These are phyloP conservation scores for Anguilla japonica DNA, from an alignment of 2,113 vertebrate species.

Conservation along the genomic window DNA sequence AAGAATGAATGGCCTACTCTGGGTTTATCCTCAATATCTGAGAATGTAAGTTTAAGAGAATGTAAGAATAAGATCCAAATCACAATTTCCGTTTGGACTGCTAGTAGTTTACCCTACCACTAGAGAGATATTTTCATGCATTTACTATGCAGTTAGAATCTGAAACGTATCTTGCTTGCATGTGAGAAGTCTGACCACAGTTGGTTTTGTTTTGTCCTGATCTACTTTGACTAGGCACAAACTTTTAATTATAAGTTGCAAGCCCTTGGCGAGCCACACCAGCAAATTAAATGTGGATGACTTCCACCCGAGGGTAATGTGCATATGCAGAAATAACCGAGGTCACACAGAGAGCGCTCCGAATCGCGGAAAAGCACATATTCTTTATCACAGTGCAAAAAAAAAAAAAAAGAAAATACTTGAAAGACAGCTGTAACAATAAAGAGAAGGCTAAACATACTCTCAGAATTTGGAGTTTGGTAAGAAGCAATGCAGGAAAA, in stretches of 20 bases:
- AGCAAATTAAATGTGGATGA: constrained; percentile 24
- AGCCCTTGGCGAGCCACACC: constrained; percentile 10
- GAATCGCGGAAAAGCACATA: not conserved
- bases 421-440: constrained; percentile 39
- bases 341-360: not conserved
- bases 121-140: not conserved
- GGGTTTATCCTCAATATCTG: not conserved
- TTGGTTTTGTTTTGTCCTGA: constrained; percentile 27
- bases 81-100: not conserved
- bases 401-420: constrained; percentile 23
- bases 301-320: constrained; percentile 31
- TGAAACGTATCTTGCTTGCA: not conserved
- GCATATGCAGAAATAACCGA: constrained; percentile 15
- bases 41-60: not conserved
- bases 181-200: constrained; percentile 1
- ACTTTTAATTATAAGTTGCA: constrained; percentile 42
- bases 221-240: constrained; percentile 32
- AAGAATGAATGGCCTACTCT: not conserved
- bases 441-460: constrained; percentile 38
- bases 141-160: not conserved
- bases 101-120: constrained; percentile 35
- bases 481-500: not conserved
- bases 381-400: not conserved
- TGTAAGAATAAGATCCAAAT: too few relatives aligned
- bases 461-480: not conserved